Evolutionary conservation across 2,113 vertebrate genomes (phyloP).

Genomic region (Fregetta grallaria): DNA sequence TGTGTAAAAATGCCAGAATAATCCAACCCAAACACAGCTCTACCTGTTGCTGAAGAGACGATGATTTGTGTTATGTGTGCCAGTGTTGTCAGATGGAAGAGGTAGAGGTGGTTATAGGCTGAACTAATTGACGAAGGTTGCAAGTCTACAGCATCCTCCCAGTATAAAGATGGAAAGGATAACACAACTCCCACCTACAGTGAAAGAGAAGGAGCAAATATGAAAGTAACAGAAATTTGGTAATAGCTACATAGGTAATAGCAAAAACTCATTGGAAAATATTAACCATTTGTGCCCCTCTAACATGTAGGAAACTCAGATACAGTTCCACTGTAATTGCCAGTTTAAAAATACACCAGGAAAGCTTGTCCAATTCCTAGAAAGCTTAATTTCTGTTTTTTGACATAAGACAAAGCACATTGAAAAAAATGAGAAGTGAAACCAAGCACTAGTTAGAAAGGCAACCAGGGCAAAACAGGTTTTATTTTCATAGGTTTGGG

Average conservation of each 20-base stretch:
- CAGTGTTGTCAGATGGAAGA: constrained; percentile 93
- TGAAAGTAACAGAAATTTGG: not conserved
- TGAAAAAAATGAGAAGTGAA: not conserved
- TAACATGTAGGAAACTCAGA: not conserved
- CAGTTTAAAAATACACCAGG: not conserved
- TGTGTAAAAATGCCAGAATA: not conserved
- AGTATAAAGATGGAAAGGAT: constrained; percentile 91
- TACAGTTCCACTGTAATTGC: not conserved
- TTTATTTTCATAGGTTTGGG: not conserved
- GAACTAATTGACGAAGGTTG: constrained; percentile 90
- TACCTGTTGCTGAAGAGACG: constrained; percentile 79
- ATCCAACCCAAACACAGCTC: not conserved
- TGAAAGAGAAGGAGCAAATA: constrained; percentile 20
- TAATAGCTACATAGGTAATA: not conserved
- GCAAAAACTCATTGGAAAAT: not conserved
- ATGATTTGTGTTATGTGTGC: constrained; percentile 90
- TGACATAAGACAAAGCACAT: not conserved
- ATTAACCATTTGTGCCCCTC: not conserved
- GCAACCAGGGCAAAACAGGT: not conserved
- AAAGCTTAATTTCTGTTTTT: not conserved
- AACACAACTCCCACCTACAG: constrained; percentile 88
- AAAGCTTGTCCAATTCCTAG: not conserved
- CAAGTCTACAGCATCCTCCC: constrained; percentile 89
- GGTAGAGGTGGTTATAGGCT: constrained; percentile 91
- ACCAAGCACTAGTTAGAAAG: not conserved